phyloP scores from a whole-genome alignment of 2,797 vertebrate species.

The Alcedo atthis region DNA sequence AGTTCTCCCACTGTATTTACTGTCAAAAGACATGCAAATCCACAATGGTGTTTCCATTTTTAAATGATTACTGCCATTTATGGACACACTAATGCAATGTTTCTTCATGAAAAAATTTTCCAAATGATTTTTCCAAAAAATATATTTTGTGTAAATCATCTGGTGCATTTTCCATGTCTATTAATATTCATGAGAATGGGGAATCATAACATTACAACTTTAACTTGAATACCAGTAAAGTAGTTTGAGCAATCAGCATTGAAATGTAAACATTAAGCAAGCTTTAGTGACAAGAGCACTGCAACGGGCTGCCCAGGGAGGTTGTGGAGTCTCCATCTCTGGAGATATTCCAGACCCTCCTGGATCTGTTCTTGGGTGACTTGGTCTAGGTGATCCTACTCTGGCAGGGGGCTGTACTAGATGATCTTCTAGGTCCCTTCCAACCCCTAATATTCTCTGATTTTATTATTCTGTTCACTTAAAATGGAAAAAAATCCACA shows the following conservation, averaged over 20 bases:
- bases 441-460: too few species aligned
- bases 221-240: constrained; percentile 58
- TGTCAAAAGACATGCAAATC: neutral
- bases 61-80: constrained; percentile 6
- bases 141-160: neutral
- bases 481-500: neutral
- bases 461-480: neutral
- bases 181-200: constrained; percentile 56
- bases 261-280: constrained; percentile 50
- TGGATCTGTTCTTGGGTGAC: too few species aligned
- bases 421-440: too few species aligned
- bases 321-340: too few species aligned
- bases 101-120: too few species aligned
- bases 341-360: too few species aligned
- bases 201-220: constrained; percentile 36
- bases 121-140: neutral
- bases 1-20: neutral
- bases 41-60: neutral
- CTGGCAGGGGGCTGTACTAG: too few species aligned
- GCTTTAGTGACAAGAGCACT: neutral
- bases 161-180: neutral
- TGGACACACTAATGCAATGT: neutral
- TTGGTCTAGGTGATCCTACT: too few species aligned
- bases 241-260: constrained; percentile 14
- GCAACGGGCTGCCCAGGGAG: too few species aligned